phyloP scores from a whole-genome alignment of 2,888 invertebrate species.

The Acleris laterana region DNA sequence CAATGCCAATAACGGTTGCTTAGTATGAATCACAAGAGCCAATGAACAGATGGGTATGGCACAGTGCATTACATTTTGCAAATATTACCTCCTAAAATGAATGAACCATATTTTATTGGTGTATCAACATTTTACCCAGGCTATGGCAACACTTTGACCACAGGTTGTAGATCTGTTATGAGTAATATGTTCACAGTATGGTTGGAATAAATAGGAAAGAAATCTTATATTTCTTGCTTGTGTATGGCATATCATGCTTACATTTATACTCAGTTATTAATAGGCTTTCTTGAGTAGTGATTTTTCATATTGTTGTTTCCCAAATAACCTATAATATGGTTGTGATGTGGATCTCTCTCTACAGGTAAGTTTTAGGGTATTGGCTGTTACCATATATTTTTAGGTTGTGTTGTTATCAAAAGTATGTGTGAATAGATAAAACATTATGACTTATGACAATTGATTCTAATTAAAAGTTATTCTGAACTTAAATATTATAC shows the following conservation, averaged over 20 bases:
- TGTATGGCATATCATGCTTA: conserved; percentile 25
- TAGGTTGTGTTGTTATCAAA: conserved; percentile 30
- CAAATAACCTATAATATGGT: conserved; percentile 25
- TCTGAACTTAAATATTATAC: no score
- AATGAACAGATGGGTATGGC: conserved; percentile 15
- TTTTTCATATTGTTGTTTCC: conserved; percentile 8
- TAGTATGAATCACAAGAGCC: conserved; percentile 68
- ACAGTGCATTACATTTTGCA: conserved; percentile 24
- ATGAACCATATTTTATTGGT: conserved; percentile 10
- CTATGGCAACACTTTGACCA: conserved; percentile 38
- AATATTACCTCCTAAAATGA: conserved; percentile 19
- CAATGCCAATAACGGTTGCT: conserved; percentile 75
- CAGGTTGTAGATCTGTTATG: conserved; percentile 32
- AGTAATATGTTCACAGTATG: conserved; percentile 36
- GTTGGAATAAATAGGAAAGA: conserved; percentile 30
- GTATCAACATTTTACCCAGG: conserved; percentile 19
- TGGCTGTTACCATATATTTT: conserved; percentile 29
- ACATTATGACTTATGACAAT: conserved; percentile 2
- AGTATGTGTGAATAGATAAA: conserved; percentile 9
- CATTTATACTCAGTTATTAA: conserved; percentile 17
- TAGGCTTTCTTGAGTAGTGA: conserved; percentile 2
- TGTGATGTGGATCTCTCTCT: conserved; percentile 29
- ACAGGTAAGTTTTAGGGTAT: conserved; percentile 25
- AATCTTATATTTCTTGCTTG: conserved; percentile 33
- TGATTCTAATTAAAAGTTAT: neutral